Conservation (phyloP, 2,888 invertebrate species). For the Phaonia tiefii region DNA sequence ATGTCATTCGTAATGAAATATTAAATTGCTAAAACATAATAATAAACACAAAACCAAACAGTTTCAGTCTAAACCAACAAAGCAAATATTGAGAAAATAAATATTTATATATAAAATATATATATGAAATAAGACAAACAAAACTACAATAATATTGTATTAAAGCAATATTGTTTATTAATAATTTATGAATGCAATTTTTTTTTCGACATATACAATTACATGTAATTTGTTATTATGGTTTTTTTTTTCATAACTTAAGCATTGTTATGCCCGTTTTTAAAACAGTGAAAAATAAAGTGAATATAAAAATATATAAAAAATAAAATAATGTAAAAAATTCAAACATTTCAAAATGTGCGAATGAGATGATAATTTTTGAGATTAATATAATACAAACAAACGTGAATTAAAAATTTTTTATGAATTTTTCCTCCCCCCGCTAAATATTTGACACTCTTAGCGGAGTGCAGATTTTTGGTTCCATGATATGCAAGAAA, state of each 20-base stretch:
- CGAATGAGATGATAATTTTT: no score
- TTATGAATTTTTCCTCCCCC: conserved; percentile 47
- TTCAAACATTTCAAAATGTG: conserved; percentile 40
- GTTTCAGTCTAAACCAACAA: conserved; percentile 45
- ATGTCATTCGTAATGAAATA: conserved; percentile 12
- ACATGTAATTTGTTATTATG: conserved; percentile 65
- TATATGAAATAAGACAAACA: no score
- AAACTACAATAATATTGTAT: conserved; percentile 39
- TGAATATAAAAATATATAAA: conserved; percentile 26
- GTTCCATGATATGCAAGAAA: conserved; percentile 33
- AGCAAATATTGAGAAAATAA: conserved; percentile 17
- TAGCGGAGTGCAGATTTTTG: conserved; percentile 6
- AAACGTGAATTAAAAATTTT: conserved; percentile 12
- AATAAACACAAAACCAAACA: conserved; percentile 36
- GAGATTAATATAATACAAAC: conserved; percentile 8
- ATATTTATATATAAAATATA: neutral
- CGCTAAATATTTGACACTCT: conserved; percentile 5
- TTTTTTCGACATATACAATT: conserved; percentile 30
- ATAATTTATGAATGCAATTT: conserved; percentile 38
- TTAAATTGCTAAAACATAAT: conserved; percentile 19
- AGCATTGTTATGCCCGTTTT: conserved; percentile 59
- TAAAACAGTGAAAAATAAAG: conserved; percentile 40
- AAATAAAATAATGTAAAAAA: conserved; percentile 17
- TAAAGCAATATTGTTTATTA: conserved; percentile 59
- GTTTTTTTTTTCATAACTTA: conserved; percentile 68